These are phyloP conservation scores for Hephaestus fuliginosus DNA, from an alignment of 2,797 vertebrate species.

Conservation along the genomic window DNA sequence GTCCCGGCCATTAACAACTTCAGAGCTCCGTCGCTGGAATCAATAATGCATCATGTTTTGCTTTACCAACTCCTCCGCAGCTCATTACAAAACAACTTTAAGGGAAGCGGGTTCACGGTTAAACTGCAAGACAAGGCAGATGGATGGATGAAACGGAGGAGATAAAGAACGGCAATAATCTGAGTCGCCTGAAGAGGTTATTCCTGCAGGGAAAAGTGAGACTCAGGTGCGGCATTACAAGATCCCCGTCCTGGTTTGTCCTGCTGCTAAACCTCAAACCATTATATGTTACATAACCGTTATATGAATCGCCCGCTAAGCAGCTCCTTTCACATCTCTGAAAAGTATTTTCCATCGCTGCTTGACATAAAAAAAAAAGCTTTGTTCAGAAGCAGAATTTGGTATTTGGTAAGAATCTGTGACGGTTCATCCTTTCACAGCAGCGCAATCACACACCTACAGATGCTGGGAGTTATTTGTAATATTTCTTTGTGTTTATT, in stretches of 20 bases:
- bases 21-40: conserved; percentile 50
- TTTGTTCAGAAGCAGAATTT: conserved; percentile 12
- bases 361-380: neutral
- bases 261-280: conserved; percentile 19
- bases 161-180: neutral
- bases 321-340: conserved; percentile 20
- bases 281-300: neutral
- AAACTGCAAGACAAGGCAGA: conserved; percentile 48
- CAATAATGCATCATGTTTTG: conserved; percentile 68
- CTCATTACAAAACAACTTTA: conserved; percentile 59
- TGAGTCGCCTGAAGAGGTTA: conserved; percentile 15
- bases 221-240: conserved; percentile 7
- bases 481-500: neutral
- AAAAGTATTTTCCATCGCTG: conserved; percentile 9
- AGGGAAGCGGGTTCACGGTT: conserved; percentile 50
- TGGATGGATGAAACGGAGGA: conserved; percentile 28
- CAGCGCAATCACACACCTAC: neutral
- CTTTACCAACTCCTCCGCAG: conserved; percentile 60
- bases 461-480: neutral
- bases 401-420: neutral
- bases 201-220: neutral
- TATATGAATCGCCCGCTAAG: conserved; percentile 2
- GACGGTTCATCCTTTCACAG: neutral
- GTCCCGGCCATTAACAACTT: conserved; percentile 56
- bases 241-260: conserved; percentile 16